Base-by-base conservation (phyloP, 2,797 vertebrate species). In the Orientallactaga sibirica region DNA sequence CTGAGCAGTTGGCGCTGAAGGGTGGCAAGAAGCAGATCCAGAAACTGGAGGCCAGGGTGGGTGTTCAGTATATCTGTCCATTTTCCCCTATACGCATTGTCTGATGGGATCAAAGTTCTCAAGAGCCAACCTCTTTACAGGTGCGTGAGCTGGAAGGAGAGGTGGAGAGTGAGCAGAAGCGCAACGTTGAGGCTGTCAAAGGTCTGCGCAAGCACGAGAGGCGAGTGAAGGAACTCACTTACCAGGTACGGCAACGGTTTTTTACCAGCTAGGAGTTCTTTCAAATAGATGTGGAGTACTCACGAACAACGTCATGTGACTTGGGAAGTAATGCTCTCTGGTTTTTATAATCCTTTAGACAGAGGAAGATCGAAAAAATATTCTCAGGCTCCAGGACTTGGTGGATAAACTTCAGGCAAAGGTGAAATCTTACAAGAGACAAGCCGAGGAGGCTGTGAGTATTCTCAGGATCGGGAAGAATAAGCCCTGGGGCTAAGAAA, bases 351-450 rank as follows among this genome's bases (percentile, higher is more conserved):
- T 97, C 78, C 95, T 68, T 16, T 95, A 99, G 99, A 99, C 98
- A 64, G 99, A 99, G 78, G 99, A 99, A 98, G 99, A 99, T 96
- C 98, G 98, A 96, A 99, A 99, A 98, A 99, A 99, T 78, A 92
- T 99, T 19, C 96, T 93, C 67, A 98, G 99, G 89, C 99, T 99
- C 78, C 99, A 99, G 92, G 99, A 99, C 95, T 98, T 99, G 81
- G 99, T 99, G 66, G 99, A 99, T 98, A 99, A 99, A 95, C 98
- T 99, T 95, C 99, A 99, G 94, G 94, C 99, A 78, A 99, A 99
- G 98, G 99, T 99, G 96, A 99, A 99, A 82, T 97, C 99, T 93
- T 99, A 99, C 96, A 99, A 99, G 98, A 99, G 99, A 95, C 99
- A 99, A 97, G 95, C 99, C 90, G 99, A 99, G 96, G 99, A 99